Evolutionary conservation across 2,888 invertebrate species (phyloP).

Genomic region (Alviniconcha strummeri): DNA sequence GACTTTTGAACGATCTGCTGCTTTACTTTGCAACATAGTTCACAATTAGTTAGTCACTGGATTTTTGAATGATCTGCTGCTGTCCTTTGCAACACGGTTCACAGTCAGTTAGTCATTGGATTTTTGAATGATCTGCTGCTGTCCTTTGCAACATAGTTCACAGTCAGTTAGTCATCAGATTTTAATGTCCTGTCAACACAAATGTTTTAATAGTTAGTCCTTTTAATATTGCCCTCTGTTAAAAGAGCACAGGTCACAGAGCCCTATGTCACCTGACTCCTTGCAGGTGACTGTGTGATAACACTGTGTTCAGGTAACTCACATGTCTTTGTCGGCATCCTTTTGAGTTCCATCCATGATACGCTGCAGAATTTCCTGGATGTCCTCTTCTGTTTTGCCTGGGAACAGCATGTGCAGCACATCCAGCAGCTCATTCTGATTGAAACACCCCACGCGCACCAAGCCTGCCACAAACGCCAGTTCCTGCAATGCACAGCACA

Average conservation of each 20-base stretch:
- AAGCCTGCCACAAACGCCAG: constrained; percentile 68
- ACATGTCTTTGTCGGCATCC: constrained; percentile 13
- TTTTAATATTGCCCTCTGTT: not conserved
- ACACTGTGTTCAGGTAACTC: not conserved
- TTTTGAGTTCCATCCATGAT: constrained; percentile 51
- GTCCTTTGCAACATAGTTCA: no score
- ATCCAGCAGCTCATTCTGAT: constrained; percentile 59
- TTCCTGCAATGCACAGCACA: constrained; percentile 54
- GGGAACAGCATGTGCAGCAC: constrained; percentile 68
- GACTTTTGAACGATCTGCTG: no score
- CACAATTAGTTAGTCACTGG: no score
- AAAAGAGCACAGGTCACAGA: not conserved
- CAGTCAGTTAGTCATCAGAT: not conserved
- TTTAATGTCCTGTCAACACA: not conserved
- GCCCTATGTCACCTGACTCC: not conserved
- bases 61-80: no score
- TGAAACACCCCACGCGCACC: constrained; percentile 64
- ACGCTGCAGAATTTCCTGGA: constrained; percentile 56
- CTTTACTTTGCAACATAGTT: no score
- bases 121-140: no score
- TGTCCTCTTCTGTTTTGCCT: constrained; percentile 59
- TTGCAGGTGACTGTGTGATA: no score
- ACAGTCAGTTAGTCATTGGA: no score
- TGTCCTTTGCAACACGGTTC: no score
- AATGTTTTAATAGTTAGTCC: not conserved